A percentile compares a stretch with the other conserved stretches of the same genome.
Evolutionary conservation across 2,888 invertebrate genomes (phyloP).

Genomic region (Julus scanicus): DNA sequence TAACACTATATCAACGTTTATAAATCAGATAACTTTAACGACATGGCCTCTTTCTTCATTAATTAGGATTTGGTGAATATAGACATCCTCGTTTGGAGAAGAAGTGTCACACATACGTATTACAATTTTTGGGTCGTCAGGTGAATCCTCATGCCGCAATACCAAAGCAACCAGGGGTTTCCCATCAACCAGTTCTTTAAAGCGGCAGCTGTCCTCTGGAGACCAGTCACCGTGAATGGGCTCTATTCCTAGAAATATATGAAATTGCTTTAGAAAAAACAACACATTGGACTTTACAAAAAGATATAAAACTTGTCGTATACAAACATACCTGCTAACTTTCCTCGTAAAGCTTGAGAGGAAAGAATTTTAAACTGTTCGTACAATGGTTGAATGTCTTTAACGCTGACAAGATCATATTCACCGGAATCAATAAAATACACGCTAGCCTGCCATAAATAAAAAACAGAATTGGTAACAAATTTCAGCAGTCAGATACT

Average conservation of each 20-base stretch:
- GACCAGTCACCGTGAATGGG: conserved; percentile 76
- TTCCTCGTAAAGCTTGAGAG: conserved; percentile 76
- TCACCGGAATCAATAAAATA: conserved; percentile 76
- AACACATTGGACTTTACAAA: not conserved
- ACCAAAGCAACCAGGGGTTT: conserved; percentile 77
- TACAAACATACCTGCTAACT: conserved; percentile 71
- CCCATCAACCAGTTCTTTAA: conserved; percentile 77
- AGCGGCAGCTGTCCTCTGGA: conserved; percentile 78
- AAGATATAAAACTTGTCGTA: conserved; percentile 53
- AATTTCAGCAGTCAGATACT: not conserved
- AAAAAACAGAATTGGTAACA: not conserved
- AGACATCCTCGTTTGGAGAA: conserved; percentile 73
- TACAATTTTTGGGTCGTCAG: conserved; percentile 74
- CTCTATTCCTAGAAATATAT: conserved; percentile 67
- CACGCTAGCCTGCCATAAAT: conserved; percentile 69
- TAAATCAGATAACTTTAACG: not conserved
- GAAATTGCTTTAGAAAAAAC: conserved; percentile 36
- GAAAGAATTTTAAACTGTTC: conserved; percentile 72
- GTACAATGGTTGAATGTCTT: conserved; percentile 71
- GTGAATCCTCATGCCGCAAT: conserved; percentile 73
- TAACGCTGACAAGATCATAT: conserved; percentile 71
- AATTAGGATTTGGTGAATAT: conserved; percentile 75
- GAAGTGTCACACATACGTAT: conserved; percentile 79
- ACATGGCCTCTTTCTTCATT: conserved; percentile 61
- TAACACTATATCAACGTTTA: not conserved